Percentiles rank a stretch among this genome's conserved stretches.
Conservation (phyloP, 2,888 invertebrate species). For the Cataglyphis altisquamis region DNA sequence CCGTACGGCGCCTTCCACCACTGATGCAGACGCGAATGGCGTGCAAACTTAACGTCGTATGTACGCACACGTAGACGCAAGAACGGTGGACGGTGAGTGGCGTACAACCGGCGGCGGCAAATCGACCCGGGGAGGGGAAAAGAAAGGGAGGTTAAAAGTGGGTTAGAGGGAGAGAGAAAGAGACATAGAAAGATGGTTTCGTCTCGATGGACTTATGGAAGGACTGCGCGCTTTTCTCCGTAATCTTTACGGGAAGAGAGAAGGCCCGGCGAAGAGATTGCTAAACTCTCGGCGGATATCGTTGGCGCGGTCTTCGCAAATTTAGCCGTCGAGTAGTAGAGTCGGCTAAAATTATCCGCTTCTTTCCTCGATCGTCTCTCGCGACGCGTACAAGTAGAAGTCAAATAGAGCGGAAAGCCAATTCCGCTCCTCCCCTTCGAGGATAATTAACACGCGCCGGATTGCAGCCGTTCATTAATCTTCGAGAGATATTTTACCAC, state of each 20-base stretch:
- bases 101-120: constrained; percentile 18
- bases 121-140: not conserved
- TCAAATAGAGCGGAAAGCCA: constrained; percentile 40
- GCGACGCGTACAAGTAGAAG: constrained; percentile 17
- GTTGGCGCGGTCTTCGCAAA: constrained; percentile 24
- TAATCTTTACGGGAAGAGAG: not conserved
- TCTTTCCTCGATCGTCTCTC: constrained; percentile 32
- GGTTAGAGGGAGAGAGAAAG: constrained; percentile 8
- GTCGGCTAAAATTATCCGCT: constrained; percentile 48
- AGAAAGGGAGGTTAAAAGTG: constrained; percentile 21
- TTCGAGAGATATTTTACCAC: constrained; percentile 8
- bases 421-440: constrained; percentile 14
- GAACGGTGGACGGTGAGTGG: not conserved
- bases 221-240: not conserved
- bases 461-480: constrained; percentile 43
- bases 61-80: not conserved
- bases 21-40: constrained; percentile 28
- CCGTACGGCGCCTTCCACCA: constrained; percentile 55
- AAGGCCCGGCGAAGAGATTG: constrained; percentile 19
- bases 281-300: constrained; percentile 24
- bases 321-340: constrained; percentile 36
- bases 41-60: not conserved
- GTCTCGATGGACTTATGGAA: not conserved
- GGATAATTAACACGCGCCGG: constrained; percentile 35
- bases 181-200: not conserved